Evolutionary conservation across 2,888 invertebrate species (phyloP), one percentile per base, ranked within the genome.

Genomic region (Danaus chrysippus): DNA sequence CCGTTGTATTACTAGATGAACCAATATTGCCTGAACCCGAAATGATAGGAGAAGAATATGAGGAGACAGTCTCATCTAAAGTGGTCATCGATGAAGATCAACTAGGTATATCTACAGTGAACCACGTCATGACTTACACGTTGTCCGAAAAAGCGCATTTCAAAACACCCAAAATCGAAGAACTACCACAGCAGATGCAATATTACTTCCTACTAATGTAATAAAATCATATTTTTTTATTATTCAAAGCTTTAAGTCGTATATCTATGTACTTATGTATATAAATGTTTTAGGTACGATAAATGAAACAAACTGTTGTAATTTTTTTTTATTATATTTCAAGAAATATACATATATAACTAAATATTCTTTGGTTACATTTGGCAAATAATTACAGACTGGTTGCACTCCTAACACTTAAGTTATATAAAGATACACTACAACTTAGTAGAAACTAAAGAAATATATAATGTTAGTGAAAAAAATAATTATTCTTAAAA

Each of bases 91-190:
- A 86, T 6, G 87, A 86, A 0, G 83, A 83, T 0, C 84, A 86
- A 23, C 85, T 85, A 0, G 90, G 88, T 0, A 71, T 83, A 0
- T 77, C 86, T 0, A 84, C 86, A 9, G 86, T 91, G 1, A 87
- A 87, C 64, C 90, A 90, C 57, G 81, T 90, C 0, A 91, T 81
- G 74, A 86, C 84, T 0, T 90, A 90, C 68, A 87, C 88, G 0
- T 67, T 90, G 3, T 80, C 84, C 2, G 91, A 90, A 56, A 89
- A 88, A 61, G 78, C 88, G 0, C 86, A 87, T 64, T 90, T 84
- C 61, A 86, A 73, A 69, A 81, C 80, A 0, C 89, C 90, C 0
- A 78, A 85, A 62, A 80, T 87, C 43, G 84, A 86, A 61, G 78
- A 73, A 42, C 68, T 91, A 42, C 90, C 91, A 1, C 82, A 90